Base-by-base conservation (phyloP, 2,888 invertebrate species). In the Taphrorychus bicolor region DNA sequence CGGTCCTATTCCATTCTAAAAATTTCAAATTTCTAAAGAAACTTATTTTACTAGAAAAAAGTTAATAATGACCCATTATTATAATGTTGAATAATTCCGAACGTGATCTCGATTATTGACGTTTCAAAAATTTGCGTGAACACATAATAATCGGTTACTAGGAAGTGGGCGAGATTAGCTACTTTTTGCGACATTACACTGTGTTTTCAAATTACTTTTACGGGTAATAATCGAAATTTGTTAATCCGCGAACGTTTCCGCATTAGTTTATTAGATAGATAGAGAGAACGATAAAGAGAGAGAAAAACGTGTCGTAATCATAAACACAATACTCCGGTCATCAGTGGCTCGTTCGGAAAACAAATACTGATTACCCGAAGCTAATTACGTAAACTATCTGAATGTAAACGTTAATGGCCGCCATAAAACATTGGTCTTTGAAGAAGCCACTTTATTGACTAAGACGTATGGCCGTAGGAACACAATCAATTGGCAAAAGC, bases 201-300 rank as follows among this genome's bases (percentile, higher is more conserved):
- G n/a, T n/a, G n/a, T 23, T 54, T 54, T 54, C 42, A 17, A 54
- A 61, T 61, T 54, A 61, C 54, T 54, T 60, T 51, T 52, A 60
- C 52, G 32, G 52, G 40, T 40, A 60, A 21, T 61, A 45, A 45
- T 42, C 41, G 32, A 59, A 59, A 59, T 59, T 52, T 51, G 23
- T 24, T 52, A 24, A 49, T 22, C 18, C 51, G 2, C 48, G 11
- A 16, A 24, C 41, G 17, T 56, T 56, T 56, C 56, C 56, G 56
- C 32, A 32, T 32, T 32, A 32, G 32, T 32, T 18, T 45, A n/a
- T 45, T 14, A 18, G 45, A 45, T 17, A 18, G 45, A 32, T 5
- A 7, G 32, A 32, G 32, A 32, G 32, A 32, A 32, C 5, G 32
- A 32, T 5, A 32, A 11, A 32, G 32, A 45, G 45, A 45, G 14